Evolutionary conservation across 2,113 vertebrate species (phyloP).

Genomic region (Vombatus ursinus): DNA sequence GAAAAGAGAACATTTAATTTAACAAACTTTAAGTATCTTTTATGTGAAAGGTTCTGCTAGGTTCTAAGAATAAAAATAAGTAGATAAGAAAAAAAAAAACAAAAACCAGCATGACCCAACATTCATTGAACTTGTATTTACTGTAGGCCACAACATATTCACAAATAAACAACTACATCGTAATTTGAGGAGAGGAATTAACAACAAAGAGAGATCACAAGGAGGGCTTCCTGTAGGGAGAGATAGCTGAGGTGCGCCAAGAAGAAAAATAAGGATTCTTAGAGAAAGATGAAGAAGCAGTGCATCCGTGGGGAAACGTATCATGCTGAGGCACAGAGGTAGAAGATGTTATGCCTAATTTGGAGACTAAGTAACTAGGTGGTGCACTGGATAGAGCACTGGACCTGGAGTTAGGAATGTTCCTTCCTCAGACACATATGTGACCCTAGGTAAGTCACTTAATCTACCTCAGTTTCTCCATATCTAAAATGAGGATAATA

Average conservation of each 20-base stretch:
- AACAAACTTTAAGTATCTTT: neutral
- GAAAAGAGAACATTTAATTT: neutral
- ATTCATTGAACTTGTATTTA: neutral
- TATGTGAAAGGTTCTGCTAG: too few relatives aligned
- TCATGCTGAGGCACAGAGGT: too few relatives aligned
- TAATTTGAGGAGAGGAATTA: neutral
- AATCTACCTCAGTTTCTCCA: too few relatives aligned
- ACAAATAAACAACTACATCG: too few relatives aligned
- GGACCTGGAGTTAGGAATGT: neutral
- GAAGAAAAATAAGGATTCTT: neutral
- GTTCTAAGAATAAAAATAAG: neutral
- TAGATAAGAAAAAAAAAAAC: neutral
- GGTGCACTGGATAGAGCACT: neutral
- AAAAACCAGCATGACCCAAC: too few relatives aligned
- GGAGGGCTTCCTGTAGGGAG: neutral
- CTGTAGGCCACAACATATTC: too few relatives aligned
- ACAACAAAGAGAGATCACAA: neutral
- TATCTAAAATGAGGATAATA: too few relatives aligned
- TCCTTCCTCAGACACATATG: neutral
- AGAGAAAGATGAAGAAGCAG: neutral
- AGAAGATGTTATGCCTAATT: neutral
- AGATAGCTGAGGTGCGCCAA: neutral
- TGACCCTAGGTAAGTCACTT: neutral
- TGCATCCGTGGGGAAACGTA: neutral
- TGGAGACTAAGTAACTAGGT: neutral